Evolutionary conservation across 1,140 invertebrate species (phyloP), one percentile per base, ranked within the genome.

Genomic region (Dendroctonus ponderosae): DNA sequence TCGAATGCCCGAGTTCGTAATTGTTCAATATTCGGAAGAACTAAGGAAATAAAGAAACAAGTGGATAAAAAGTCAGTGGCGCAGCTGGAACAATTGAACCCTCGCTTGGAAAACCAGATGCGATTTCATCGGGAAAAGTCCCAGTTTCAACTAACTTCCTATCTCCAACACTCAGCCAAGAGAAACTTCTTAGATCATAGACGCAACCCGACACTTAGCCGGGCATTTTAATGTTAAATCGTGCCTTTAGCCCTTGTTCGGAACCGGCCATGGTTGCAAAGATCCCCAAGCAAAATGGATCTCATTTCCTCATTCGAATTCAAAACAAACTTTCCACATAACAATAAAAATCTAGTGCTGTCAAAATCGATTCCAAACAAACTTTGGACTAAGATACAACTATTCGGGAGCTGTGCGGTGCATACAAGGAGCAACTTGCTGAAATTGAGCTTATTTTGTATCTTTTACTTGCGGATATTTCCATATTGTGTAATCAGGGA

Each of bases 271-370:
- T 11, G 44, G 44, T 9, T 11, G 12, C 8, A 11, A 46, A 46
- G 12, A 46, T 46, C 8, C 8, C 49, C 14, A 14, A 26, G 49
- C 14, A 8, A 15, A 51, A 51, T 5, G 15, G 49, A 51, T 51
- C 49, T 37, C 7, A 15, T 26, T 5, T 12, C 14, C 68, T 70
- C 67, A 70, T 73, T 71, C 70, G 67, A 60, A 71, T 73, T 73
- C 72, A 71, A 70, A 66, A 68, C 66, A 63, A 73, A 73, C 64
- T 73, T 73, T 60, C 39, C 40, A 63, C 65, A 73, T 73, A 73
- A 73, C 72, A 73, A 69, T 73, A 73, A 71, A 73, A 73, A 70
- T 73, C 70, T 62, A 73, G 69, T 66, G 68, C 53, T 69, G 70
- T 70, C 66, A 71, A 71, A 70, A 73, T 73, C 72, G 72, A 73